Percentiles rank a stretch among this genome's conserved stretches.
These are phyloP conservation scores for Anseranas semipalmata DNA, from an alignment of 2,113 vertebrate species.

Conservation along the genomic window DNA sequence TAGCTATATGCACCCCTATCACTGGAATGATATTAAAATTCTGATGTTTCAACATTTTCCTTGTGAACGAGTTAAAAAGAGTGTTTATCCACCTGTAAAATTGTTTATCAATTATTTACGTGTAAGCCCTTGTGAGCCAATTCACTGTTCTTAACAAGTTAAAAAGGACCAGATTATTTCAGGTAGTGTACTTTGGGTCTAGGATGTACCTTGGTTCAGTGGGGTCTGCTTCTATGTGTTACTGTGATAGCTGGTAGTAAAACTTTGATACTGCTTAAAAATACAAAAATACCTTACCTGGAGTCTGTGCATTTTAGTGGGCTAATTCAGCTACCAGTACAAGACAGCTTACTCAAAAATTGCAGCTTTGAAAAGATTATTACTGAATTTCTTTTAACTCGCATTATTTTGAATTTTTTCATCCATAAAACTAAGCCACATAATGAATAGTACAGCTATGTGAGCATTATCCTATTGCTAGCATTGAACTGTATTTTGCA, in stretches of 20 bases:
- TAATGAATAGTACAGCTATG: neutral
- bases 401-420: neutral
- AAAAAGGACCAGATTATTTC: slow-evolving; percentile 40
- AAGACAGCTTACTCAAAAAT: neutral
- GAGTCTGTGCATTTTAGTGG: neutral
- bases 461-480: neutral
- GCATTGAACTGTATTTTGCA: neutral
- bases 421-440: neutral
- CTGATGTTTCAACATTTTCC: neutral
- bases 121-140: neutral
- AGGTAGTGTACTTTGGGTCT: neutral
- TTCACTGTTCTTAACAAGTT: slow-evolving; percentile 30
- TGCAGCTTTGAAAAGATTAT: neutral
- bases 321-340: neutral
- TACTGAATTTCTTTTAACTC: neutral
- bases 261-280: slow-evolving; percentile 26
- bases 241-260: neutral
- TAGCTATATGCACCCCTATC: neutral
- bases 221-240: neutral
- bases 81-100: slow-evolving; percentile 22
- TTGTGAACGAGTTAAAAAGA: slow-evolving; percentile 9
- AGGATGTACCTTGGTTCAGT: neutral
- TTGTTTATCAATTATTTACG: slow-evolving; percentile 36
- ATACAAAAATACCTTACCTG: neutral
- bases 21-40: neutral